A percentile compares a stretch with the other conserved stretches of the same genome.
phyloP scores from a whole-genome alignment of 92 coral and sea anemone genomes.

The Scolanthus callimorphus region DNA sequence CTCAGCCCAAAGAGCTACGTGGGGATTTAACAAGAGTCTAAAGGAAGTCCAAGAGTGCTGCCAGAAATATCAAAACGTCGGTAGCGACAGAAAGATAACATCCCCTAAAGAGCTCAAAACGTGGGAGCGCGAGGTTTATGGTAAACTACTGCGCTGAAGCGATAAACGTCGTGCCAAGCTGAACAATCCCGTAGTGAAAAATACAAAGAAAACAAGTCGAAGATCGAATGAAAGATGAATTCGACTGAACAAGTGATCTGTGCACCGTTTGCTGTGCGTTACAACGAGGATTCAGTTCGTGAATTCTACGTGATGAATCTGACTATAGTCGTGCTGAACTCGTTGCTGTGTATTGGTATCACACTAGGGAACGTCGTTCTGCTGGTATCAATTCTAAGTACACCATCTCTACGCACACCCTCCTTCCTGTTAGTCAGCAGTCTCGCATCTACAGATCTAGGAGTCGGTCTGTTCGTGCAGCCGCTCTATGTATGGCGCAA shows the following conservation, averaged over 20 bases:
- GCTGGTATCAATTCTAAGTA: background rate
- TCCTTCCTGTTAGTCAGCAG: background rate
- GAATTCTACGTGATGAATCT: background rate
- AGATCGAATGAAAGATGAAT: too few species aligned
- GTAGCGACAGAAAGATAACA: too few species aligned
- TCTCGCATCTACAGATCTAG: background rate
- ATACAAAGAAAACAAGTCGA: too few species aligned
- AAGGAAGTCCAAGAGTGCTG: too few species aligned
- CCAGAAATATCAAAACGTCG: too few species aligned
- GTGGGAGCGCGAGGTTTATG: too few species aligned
- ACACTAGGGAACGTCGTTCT: background rate
- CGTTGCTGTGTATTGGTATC: background rate
- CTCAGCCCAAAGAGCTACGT: too few species aligned
- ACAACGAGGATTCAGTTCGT: background rate
- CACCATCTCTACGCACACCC: background rate
- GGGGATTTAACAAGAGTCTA: too few species aligned
- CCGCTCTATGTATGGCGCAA: constrained; percentile 4
- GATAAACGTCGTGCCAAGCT: too few species aligned
- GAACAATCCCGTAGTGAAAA: too few species aligned
- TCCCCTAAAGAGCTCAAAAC: too few species aligned
- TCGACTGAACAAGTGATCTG: background rate
- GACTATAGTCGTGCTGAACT: background rate
- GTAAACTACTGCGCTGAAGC: too few species aligned
- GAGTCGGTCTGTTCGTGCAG: background rate
- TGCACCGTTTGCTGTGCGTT: background rate